These are phyloP conservation scores for Zaprionus inermis DNA, from an alignment of 1,140 invertebrate genomes.

Conservation along the genomic window DNA sequence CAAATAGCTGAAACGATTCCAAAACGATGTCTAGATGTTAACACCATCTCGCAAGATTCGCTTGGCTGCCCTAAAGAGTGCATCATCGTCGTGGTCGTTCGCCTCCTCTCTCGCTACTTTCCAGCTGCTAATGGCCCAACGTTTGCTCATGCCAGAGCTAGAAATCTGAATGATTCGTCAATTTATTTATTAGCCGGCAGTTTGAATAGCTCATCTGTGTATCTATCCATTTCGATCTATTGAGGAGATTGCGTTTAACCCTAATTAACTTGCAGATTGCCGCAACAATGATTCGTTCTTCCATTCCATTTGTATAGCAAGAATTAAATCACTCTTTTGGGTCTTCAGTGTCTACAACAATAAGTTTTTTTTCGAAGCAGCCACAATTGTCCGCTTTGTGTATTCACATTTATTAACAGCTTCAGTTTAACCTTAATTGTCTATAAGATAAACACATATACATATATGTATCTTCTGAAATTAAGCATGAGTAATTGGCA, in stretches of 20 bases:
- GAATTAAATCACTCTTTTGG: background rate
- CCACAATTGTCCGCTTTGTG: background rate
- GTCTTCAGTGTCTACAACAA: background rate
- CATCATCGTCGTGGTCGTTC: background rate
- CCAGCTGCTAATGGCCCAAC: constrained; percentile 23
- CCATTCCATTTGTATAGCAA: background rate
- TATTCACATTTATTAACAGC: background rate
- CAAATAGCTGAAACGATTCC: constrained; percentile 33
- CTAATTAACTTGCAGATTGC: constrained; percentile 13
- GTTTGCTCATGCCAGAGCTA: background rate
- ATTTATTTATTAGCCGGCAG: constrained; percentile 1
- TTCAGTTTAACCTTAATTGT: constrained; percentile 25
- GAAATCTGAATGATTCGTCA: constrained; percentile 8
- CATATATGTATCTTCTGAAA: background rate
- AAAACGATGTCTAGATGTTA: constrained; percentile 27
- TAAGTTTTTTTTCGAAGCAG: background rate
- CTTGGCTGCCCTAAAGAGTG: constrained; percentile 24
- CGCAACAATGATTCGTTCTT: constrained; percentile 4
- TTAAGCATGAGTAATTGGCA: background rate
- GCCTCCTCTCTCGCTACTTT: background rate
- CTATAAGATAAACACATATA: constrained; percentile 16
- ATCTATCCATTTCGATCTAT: constrained; percentile 20
- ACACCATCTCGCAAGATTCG: constrained; percentile 31
- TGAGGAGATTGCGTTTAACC: constrained; percentile 8
- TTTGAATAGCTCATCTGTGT: constrained; percentile 8